Conservation (phyloP, 1,140 invertebrate genomes). For the Calephelis virginiensis region DNA sequence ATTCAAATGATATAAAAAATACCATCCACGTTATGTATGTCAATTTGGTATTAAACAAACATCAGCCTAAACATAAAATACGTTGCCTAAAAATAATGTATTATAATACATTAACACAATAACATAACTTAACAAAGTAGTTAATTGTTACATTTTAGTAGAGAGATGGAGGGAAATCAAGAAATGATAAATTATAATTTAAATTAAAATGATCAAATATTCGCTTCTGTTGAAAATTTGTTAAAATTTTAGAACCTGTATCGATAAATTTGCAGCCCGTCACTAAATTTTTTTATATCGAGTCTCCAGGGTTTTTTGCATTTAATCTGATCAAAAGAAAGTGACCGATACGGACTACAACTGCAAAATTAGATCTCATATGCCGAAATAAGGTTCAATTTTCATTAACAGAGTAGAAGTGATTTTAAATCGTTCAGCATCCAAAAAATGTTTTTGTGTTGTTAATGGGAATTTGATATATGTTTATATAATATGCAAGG, state of each 20-base stretch:
- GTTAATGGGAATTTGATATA: constrained; percentile 14
- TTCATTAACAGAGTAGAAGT: neutral
- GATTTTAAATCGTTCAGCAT: constrained; percentile 11
- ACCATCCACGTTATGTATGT: no score
- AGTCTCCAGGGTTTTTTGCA: constrained; percentile 1
- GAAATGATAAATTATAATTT: no score
- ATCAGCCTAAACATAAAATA: no score
- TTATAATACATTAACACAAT: no score
- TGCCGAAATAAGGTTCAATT: neutral
- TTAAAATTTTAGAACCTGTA: neutral
- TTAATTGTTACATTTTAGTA: no score
- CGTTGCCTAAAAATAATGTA: no score
- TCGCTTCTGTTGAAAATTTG: neutral
- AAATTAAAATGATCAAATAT: no score
- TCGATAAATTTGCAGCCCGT: neutral
- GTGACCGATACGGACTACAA: neutral
- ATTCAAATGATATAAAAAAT: no score
- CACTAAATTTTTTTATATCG: constrained; percentile 1
- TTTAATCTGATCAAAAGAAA: constrained; percentile 15
- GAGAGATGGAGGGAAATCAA: no score
- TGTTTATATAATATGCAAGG: constrained; percentile 11
- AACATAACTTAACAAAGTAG: no score
- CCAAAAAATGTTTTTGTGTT: constrained; percentile 13
- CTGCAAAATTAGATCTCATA: neutral
- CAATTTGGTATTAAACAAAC: no score